Evolutionary conservation across 2,888 invertebrate genomes (phyloP).

Genomic region (Drosophila colorata): DNA sequence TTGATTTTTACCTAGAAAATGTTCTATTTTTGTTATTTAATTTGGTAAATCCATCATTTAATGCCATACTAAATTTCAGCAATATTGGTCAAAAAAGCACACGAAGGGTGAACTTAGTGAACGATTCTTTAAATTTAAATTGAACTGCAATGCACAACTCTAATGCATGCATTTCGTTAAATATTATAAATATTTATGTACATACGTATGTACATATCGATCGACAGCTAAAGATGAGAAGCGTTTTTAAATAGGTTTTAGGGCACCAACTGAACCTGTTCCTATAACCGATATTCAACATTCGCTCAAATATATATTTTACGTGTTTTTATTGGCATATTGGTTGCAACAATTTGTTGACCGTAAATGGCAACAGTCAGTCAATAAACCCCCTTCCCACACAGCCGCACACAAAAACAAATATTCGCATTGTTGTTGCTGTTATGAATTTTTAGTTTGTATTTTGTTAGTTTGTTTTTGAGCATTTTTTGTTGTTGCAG

Average conservation of each 20-base stretch:
- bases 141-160: neutral
- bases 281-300: slow-evolving; percentile 22
- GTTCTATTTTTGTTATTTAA: too few species aligned
- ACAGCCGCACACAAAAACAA: slow-evolving; percentile 18
- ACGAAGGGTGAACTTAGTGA: too few species aligned
- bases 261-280: slow-evolving; percentile 27
- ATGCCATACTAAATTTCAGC: too few species aligned
- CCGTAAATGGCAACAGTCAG: slow-evolving; percentile 69
- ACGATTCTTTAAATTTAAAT: neutral
- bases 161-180: slow-evolving; percentile 16
- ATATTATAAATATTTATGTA: neutral
- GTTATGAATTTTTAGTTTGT: slow-evolving; percentile 42
- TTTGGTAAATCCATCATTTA: too few species aligned
- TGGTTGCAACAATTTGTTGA: slow-evolving; percentile 65
- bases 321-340: slow-evolving; percentile 37
- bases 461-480: slow-evolving; percentile 18
- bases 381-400: slow-evolving; percentile 71
- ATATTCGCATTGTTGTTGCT: slow-evolving; percentile 16
- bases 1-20: too few species aligned
- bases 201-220: slow-evolving; percentile 15
- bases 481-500: slow-evolving; percentile 34
- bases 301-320: neutral
- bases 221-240: slow-evolving; percentile 28
- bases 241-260: slow-evolving; percentile 15
- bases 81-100: too few species aligned